Conservation (phyloP, 2,113 vertebrate genomes). For the Boulengeromyrus knoepffleri region DNA sequence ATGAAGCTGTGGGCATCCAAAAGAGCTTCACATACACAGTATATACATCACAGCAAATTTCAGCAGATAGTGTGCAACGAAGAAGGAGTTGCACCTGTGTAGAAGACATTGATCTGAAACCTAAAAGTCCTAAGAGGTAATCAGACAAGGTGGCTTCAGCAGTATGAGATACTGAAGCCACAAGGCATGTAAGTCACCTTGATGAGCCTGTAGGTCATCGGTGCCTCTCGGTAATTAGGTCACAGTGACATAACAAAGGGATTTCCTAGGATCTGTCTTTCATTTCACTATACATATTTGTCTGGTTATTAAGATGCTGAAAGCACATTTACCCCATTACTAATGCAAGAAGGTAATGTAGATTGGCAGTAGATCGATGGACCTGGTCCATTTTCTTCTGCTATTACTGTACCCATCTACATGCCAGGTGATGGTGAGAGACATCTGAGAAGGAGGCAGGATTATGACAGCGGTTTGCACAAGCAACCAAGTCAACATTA, state of each 20-base stretch:
- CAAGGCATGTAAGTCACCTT: not conserved
- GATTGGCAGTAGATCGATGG: not conserved
- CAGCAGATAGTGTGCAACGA: not conserved
- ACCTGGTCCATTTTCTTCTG: not conserved
- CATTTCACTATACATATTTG: not conserved
- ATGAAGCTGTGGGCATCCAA: not conserved
- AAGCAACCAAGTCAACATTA: not conserved
- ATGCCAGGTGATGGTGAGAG: not conserved
- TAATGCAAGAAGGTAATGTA: not conserved
- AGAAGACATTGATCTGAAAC: not conserved
- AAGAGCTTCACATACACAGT: not conserved
- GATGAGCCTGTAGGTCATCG: not conserved
- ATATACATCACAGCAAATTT: not conserved
- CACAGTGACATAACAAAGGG: not conserved
- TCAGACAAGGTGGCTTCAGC: not conserved
- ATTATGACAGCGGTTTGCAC: not conserved
- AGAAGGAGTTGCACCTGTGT: not conserved
- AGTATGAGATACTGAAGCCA: not conserved
- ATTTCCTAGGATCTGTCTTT: not conserved
- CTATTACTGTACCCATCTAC: not conserved
- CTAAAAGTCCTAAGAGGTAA: not conserved
- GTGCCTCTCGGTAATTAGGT: not conserved
- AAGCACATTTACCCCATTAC: not conserved
- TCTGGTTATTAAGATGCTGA: not conserved
- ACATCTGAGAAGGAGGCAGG: not conserved